Percentiles rank a stretch among this genome's conserved stretches.
These are phyloP conservation scores for Silurus meridionalis DNA, from an alignment of 2,113 vertebrate genomes.

Conservation along the genomic window DNA sequence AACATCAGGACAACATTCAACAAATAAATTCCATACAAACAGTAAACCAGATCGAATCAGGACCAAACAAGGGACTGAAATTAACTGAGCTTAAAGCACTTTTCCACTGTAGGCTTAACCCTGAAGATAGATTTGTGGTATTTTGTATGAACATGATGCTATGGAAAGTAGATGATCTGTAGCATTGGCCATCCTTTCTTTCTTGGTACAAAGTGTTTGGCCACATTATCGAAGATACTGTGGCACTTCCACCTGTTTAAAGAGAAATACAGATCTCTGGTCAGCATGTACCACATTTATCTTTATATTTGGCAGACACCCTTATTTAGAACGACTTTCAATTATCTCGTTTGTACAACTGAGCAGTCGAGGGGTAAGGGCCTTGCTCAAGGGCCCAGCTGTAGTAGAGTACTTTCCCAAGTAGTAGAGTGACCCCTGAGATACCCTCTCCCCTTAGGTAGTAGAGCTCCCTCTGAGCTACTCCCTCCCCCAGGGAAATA, in stretches of 20 bases:
- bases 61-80: background rate
- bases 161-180: background rate
- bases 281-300: background rate
- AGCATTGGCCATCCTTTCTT: background rate
- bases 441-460: too few relatives aligned
- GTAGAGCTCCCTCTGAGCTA: too few relatives aligned
- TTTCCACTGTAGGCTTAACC: background rate
- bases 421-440: too few relatives aligned
- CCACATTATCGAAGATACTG: slow-evolving; percentile 61
- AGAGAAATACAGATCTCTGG: slow-evolving; percentile 8
- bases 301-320: too few relatives aligned
- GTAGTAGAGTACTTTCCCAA: too few relatives aligned
- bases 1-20: background rate
- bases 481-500: too few relatives aligned
- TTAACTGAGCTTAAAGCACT: background rate
- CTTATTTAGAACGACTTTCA: too few relatives aligned
- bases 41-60: background rate
- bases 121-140: background rate
- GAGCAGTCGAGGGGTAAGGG: too few relatives aligned
- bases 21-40: background rate
- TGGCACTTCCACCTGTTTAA: slow-evolving; percentile 71
- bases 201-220: background rate
- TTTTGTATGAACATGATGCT: background rate
- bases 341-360: too few relatives aligned
- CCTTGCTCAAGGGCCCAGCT: too few relatives aligned